phyloP scores from a whole-genome alignment of 2,113 vertebrate species.

The Lagopus leucura region DNA sequence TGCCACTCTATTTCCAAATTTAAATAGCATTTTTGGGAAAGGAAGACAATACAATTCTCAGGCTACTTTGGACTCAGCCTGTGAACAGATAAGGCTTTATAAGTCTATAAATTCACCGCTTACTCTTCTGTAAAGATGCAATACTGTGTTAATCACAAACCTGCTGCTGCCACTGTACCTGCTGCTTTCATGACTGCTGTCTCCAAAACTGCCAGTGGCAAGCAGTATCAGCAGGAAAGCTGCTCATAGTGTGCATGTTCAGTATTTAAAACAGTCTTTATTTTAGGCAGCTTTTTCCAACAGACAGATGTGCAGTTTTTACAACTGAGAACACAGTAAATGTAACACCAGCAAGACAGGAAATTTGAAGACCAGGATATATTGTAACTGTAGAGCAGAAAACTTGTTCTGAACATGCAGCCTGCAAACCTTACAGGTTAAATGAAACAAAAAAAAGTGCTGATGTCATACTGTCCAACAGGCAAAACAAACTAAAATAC shows the following conservation, averaged over 20 bases:
- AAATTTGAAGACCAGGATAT: background rate
- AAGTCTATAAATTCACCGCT: background rate
- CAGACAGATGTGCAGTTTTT: background rate
- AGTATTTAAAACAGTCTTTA: background rate
- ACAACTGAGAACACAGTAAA: background rate
- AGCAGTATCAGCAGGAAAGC: background rate
- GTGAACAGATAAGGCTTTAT: background rate
- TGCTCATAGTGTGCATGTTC: background rate
- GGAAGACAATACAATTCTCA: background rate
- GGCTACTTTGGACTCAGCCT: background rate
- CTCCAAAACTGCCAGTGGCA: accelerated
- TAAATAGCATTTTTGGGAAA: background rate
- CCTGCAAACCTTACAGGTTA: background rate
- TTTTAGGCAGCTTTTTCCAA: background rate
- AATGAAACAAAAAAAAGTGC: background rate
- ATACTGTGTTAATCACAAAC: background rate
- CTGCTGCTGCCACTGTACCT: background rate
- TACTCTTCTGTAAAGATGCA: background rate
- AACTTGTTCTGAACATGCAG: background rate
- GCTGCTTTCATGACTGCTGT: background rate
- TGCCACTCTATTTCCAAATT: background rate
- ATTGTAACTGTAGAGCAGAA: background rate
- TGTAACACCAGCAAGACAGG: background rate
- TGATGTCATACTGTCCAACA: background rate
- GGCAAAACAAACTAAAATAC: background rate